Evolutionary conservation across 2,888 invertebrate species (phyloP).

Genomic region (Aleiodes leptofemur): DNA sequence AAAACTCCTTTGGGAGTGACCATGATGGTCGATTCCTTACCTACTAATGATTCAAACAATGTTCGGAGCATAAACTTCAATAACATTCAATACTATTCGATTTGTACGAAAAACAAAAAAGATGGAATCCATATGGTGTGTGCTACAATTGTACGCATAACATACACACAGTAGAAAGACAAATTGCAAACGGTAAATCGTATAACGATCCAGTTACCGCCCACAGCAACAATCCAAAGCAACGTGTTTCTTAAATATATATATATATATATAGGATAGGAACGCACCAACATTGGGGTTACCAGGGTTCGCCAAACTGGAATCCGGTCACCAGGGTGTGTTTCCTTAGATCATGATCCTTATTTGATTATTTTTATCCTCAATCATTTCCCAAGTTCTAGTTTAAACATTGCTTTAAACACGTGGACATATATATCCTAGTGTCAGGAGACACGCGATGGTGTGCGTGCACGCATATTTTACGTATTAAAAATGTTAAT

Average conservation of each 20-base stretch:
- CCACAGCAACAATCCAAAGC: background rate
- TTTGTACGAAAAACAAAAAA: too few relatives aligned
- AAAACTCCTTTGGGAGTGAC: too few relatives aligned
- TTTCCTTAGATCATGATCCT: constrained; percentile 1
- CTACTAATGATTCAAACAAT: too few relatives aligned
- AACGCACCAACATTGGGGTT: constrained; percentile 40
- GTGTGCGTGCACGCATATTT: constrained; percentile 61
- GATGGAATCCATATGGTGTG: too few relatives aligned
- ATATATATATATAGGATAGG: too few relatives aligned
- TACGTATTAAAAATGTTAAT: constrained; percentile 42
- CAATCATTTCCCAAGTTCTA: too few relatives aligned
- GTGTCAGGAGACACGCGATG: constrained; percentile 55
- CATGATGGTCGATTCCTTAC: too few relatives aligned
- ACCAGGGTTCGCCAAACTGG: constrained; percentile 21
- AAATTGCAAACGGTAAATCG: too few relatives aligned
- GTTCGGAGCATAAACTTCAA: too few relatives aligned
- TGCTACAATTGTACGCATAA: background rate
- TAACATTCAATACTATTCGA: too few relatives aligned
- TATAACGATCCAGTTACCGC: too few relatives aligned
- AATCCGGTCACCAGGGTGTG: constrained; percentile 34
- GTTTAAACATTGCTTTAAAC: background rate
- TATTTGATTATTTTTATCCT: constrained; percentile 14
- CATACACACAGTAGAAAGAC: background rate
- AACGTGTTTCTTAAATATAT: constrained; percentile 10
- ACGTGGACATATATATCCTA: constrained; percentile 23